phyloP scores from a whole-genome alignment of 2,888 invertebrate species.

The Yponomeuta cagnagella region DNA sequence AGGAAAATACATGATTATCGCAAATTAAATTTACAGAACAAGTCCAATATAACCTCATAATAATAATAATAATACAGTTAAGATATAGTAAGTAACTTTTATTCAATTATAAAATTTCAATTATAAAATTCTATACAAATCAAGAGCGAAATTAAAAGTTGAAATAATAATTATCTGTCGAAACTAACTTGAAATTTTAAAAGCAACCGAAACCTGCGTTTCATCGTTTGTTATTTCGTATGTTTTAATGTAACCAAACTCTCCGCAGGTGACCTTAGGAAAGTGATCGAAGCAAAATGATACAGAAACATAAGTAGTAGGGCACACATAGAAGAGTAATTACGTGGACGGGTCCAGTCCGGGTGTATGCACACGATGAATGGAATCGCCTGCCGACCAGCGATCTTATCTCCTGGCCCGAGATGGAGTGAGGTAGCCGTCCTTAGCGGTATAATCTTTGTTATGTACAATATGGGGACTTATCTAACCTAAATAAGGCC shows the following conservation, averaged over 20 bases:
- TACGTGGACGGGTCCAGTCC: slow-evolving; percentile 42
- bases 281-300: neutral
- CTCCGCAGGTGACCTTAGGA: neutral
- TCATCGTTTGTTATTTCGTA: neutral
- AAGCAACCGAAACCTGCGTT: neutral
- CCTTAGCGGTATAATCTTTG: slow-evolving; percentile 61
- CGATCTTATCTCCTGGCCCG: slow-evolving; percentile 59
- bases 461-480: slow-evolving; percentile 59
- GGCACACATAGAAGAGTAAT: slow-evolving; percentile 39
- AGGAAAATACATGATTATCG: no score
- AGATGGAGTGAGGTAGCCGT: slow-evolving; percentile 61
- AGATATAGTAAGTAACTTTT: no score
- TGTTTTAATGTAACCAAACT: neutral
- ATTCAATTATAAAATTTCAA: no score
- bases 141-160: no score
- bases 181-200: no score
- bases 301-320: neutral
- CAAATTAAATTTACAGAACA: no score
- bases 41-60: no score
- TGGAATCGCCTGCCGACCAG: slow-evolving; percentile 64
- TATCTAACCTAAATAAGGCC: slow-evolving; percentile 57
- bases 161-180: no score
- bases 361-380: slow-evolving; percentile 60
- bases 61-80: no score
- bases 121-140: no score